A percentile compares a stretch with the other conserved stretches of the same genome.
These are phyloP conservation scores for Tanypteryx hageni DNA, from an alignment of 2,888 invertebrate genomes.

Conservation along the genomic window DNA sequence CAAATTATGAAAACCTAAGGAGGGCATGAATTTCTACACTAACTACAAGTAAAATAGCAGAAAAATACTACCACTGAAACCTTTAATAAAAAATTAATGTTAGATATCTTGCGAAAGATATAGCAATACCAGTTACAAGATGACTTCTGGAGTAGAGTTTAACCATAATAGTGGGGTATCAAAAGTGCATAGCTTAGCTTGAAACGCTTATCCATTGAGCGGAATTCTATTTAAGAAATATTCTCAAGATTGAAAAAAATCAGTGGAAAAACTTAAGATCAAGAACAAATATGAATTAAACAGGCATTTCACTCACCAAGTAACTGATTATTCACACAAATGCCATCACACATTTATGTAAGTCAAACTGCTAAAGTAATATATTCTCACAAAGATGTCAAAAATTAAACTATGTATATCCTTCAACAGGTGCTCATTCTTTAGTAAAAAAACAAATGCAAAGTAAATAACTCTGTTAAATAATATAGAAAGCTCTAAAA, in stretches of 20 bases:
- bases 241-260: not conserved
- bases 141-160: conserved; percentile 20
- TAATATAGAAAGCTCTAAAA: not conserved
- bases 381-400: not conserved
- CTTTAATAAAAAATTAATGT: not conserved
- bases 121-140: not conserved
- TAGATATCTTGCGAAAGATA: not conserved
- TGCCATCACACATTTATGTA: conserved; percentile 21
- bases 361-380: conserved; percentile 28
- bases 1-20: too few relatives aligned
- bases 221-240: not conserved
- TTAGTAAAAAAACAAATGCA: not conserved
- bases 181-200: conserved; percentile 30
- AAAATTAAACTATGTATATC: not conserved
- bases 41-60: not conserved
- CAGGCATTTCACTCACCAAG: conserved; percentile 45
- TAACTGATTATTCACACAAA: conserved; percentile 5
- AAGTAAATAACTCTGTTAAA: not conserved
- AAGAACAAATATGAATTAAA: conserved; percentile 10
- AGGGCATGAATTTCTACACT: too few relatives aligned
- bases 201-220: not conserved
- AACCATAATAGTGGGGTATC: conserved; percentile 60
- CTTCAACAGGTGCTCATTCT: not conserved
- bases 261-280: not conserved
- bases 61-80: not conserved